Conservation (phyloP, 92 coral and sea anemone species). For the Epizoanthus rinbou region DNA sequence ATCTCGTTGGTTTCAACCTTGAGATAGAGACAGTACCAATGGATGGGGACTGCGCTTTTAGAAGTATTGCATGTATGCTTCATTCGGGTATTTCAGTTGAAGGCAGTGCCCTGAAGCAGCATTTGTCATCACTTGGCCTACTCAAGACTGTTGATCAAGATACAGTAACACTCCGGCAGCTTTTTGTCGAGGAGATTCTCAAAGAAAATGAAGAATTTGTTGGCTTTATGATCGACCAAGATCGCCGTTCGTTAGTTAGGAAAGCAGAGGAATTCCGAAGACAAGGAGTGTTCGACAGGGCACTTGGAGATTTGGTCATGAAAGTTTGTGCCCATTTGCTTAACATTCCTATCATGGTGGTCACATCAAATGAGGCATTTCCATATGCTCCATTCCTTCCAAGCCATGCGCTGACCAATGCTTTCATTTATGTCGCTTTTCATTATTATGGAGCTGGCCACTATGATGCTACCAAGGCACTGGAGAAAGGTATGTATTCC, state of each 20-base stretch:
- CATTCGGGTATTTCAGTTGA: not conserved
- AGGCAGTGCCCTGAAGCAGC: not conserved
- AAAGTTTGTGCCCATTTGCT: constrained; percentile 35
- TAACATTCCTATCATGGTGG: constrained; percentile 49
- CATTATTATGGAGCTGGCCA: constrained; percentile 69
- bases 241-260: not conserved
- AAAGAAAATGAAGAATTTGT: not conserved
- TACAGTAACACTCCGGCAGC: constrained; percentile 2
- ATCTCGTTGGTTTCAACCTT: constrained; percentile 30
- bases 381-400: constrained; percentile 31
- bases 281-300: constrained; percentile 41
- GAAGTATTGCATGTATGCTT: constrained; percentile 15
- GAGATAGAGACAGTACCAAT: constrained; percentile 5
- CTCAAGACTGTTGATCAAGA: constrained; percentile 17
- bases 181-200: constrained; percentile 11
- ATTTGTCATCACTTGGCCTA: constrained; percentile 8
- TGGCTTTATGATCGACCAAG: not conserved
- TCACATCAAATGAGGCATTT: constrained; percentile 50
- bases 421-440: constrained; percentile 45
- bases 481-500: constrained; percentile 34
- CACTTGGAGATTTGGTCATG: constrained; percentile 51
- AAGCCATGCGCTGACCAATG: constrained; percentile 38
- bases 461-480: constrained; percentile 51
- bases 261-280: constrained; percentile 33
- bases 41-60: constrained; percentile 43